Evolutionary conservation across 1,140 invertebrate genomes (phyloP), one percentile per base, ranked within the genome.

Genomic region (Meloidogyne exigua): DNA sequence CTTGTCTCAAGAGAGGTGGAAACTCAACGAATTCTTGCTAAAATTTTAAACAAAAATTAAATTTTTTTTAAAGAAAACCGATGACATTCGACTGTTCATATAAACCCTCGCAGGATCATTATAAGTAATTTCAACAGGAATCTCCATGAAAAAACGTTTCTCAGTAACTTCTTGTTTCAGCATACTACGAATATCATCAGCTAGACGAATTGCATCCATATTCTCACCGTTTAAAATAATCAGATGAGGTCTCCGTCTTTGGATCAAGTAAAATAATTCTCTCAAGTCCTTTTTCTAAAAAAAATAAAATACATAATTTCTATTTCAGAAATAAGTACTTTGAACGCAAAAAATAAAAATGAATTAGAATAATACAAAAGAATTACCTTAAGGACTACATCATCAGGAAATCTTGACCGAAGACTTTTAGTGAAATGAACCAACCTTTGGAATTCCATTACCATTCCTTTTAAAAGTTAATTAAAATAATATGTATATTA

Each of bases 191-290:
- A 85, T 36, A 63, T 86, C 85, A n/a, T 76, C 62, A n/a, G 75
- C 72, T n/a, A 86, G 42, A 28, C 76, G 49, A 26, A 76, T 66
- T 28, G 86, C 80, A 13, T 85, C 80, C 72, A 86, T 62, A 49
- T 94, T 94, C 88, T 97, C 95, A 0, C 93, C 94, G 5, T 94
- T 92, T 39, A 99, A 91, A 0, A 92, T 92, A 68, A 99, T 92
- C 7, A 95, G 92, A 88, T 99, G 96, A 0, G 97, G 96, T 84
- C 95, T 95, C 86, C 95, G 96, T 1, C 91, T 91, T 0, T 91
- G 88, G 36, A 99, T 94, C 80, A 99, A 96, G 79, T 94, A 91
- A 69, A 91, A 91, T 9, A 98, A 86, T 26, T 92, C 92, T 12
- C 91, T 88, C 67, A 97, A 85, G 88, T 98, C 95, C 3, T 92